Evolutionary conservation across 2,113 vertebrate species (phyloP), one percentile per base, ranked within the genome.

Genomic region (Ochotona curzoniae): DNA sequence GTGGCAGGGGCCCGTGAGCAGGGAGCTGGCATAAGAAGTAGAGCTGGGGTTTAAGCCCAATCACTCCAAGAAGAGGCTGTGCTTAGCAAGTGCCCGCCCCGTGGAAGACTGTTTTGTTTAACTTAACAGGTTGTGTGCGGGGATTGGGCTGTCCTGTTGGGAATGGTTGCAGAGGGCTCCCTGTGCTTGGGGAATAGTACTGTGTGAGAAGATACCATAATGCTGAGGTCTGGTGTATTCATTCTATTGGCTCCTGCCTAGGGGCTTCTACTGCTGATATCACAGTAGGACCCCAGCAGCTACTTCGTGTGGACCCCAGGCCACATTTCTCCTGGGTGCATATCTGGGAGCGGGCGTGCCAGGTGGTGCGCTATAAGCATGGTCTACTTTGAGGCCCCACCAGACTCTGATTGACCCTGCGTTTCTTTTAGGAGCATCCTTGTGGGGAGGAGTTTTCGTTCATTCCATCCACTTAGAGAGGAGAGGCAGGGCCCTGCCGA

Each of bases 141-240:
- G 6, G 38, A 44, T 44, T 44, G 38, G 54, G 17, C 49, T 3
- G 0, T 13, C 2, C 17, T 30, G 23, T n/a, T 26, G 60, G 23
- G 64, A 4, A 4, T 17, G 1, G 28, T 12, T 5, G 25, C 15
- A 0, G 47, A 12, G 18, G 0, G 0, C 30, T 32, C 8, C 0
- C 11, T 73, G 26, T 90, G 30, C 5, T 5, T 21, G 76, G 49
- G 71, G 49, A 38, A 0, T 8, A 9, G 25, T 66, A 3, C 9
- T 67, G 57, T 14, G 0, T 69, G 57, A 70, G 51, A 30, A 49
- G 54, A 10, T 0, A 0, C 64, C 9, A 1, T 7, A 1, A 2
- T 57, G 20, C 54, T n/a, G 18, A 44, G 38, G 88, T n/a, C 71
- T 49, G 2, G 13, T 3, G 17, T 15, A 3, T 54, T 63, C 30